phyloP scores from a whole-genome alignment of 2,113 vertebrate species.

The Okapia johnstoni region DNA sequence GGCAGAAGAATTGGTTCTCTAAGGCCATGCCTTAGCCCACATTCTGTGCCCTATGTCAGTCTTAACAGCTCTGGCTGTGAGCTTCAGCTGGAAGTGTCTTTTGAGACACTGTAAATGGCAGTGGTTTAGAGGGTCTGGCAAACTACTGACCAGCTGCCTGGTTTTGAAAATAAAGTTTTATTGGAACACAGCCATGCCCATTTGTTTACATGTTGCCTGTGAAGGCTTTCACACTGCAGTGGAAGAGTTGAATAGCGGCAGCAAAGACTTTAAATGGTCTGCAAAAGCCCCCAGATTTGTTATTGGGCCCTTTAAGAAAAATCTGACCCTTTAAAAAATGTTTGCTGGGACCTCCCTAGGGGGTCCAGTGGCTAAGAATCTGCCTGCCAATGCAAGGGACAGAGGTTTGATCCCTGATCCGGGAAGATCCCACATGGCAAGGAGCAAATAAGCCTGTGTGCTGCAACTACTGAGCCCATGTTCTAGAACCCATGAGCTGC shows the following conservation, averaged over 20 bases:
- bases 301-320: neutral
- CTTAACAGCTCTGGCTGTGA: neutral
- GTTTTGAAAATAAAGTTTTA: slow-evolving; percentile 19
- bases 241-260: neutral
- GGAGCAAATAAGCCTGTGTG: neutral
- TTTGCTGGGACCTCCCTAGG: neutral
- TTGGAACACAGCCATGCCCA: neutral
- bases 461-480: neutral
- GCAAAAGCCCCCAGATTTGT: neutral
- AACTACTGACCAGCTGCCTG: neutral
- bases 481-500: neutral
- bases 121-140: neutral
- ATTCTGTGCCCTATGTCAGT: neutral
- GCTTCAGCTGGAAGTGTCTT: neutral
- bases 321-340: neutral
- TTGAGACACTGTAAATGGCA: neutral
- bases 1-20: neutral
- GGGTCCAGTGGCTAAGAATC: neutral
- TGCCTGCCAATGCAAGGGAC: neutral
- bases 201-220: neutral
- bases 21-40: neutral
- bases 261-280: neutral
- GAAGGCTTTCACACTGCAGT: neutral
- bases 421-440: neutral
- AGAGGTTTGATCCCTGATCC: neutral